phyloP scores from a whole-genome alignment of 2,888 invertebrate genomes.

The Mechanitis mazaeus region DNA sequence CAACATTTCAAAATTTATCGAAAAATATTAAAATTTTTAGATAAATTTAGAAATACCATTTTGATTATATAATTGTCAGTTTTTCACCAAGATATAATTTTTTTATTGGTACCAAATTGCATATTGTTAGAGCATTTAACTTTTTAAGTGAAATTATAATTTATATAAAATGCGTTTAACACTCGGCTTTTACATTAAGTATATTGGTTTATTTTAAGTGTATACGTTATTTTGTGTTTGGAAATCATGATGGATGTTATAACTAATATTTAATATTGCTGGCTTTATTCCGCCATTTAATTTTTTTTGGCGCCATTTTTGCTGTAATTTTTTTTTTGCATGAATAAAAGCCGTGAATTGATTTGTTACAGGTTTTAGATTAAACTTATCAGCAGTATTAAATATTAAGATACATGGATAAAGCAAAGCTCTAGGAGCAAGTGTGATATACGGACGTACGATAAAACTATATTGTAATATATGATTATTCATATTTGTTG shows the following conservation, averaged over 20 bases:
- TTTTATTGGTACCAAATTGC: no score
- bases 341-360: not conserved
- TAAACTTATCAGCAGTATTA: conserved; percentile 15
- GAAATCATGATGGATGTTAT: not conserved
- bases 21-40: not conserved
- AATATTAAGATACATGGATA: conserved; percentile 7
- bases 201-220: not conserved
- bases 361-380: not conserved
- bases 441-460: conserved; percentile 26
- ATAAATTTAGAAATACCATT: not conserved
- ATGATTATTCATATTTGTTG: conserved; percentile 22
- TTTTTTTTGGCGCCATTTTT: not conserved
- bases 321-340: not conserved
- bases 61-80: not conserved
- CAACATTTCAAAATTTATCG: not conserved
- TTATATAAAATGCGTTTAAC: not conserved
- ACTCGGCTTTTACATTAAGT: conserved; percentile 1
- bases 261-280: not conserved
- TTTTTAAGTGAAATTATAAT: conserved; percentile 1
- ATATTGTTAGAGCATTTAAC: not conserved
- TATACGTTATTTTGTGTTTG: not conserved
- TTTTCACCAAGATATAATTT: not conserved
- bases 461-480: conserved; percentile 27
- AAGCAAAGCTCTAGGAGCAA: conserved; percentile 19
- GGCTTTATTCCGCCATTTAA: not conserved